Evolutionary conservation across 1,140 invertebrate genomes (phyloP).

Genomic region (Drosophila pseudoananassae): DNA sequence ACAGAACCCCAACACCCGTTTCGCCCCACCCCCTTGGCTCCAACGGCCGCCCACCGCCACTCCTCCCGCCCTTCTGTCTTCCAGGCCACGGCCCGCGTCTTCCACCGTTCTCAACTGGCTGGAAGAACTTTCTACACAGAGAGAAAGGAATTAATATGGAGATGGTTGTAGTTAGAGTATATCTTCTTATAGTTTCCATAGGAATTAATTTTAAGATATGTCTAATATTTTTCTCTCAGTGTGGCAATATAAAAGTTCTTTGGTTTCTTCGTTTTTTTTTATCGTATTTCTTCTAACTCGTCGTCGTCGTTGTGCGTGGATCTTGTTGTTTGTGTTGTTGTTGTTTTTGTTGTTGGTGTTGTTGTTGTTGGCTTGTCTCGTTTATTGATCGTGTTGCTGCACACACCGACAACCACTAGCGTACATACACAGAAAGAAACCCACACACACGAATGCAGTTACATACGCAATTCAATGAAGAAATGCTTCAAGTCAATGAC

Average conservation of each 20-base stretch:
- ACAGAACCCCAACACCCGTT: constrained; percentile 31
- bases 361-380: constrained; percentile 68
- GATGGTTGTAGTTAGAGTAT: too few relatives aligned
- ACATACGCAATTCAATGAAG: constrained; percentile 83
- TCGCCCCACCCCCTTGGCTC: constrained; percentile 7
- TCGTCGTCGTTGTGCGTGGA: constrained; percentile 68
- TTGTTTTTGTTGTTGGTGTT: constrained; percentile 39
- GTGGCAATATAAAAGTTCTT: constrained; percentile 58
- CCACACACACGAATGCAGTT: constrained; percentile 61
- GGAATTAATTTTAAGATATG: neutral
- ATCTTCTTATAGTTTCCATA: neutral
- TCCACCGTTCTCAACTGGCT: constrained; percentile 19
- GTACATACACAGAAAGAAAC: constrained; percentile 27
- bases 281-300: constrained; percentile 78
- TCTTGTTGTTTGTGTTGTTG: constrained; percentile 32
- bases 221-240: neutral
- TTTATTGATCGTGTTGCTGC: constrained; percentile 80
- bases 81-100: constrained; percentile 1
- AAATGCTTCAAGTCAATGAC: constrained; percentile 82
- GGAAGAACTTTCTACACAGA: constrained; percentile 23
- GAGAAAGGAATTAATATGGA: neutral
- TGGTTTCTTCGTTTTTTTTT: constrained; percentile 55
- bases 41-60: constrained; percentile 41
- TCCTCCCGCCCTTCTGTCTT: constrained; percentile 4
- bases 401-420: constrained; percentile 57